These are phyloP conservation scores for Siniperca chuatsi DNA, from an alignment of 2,113 vertebrate species.

Conservation along the genomic window DNA sequence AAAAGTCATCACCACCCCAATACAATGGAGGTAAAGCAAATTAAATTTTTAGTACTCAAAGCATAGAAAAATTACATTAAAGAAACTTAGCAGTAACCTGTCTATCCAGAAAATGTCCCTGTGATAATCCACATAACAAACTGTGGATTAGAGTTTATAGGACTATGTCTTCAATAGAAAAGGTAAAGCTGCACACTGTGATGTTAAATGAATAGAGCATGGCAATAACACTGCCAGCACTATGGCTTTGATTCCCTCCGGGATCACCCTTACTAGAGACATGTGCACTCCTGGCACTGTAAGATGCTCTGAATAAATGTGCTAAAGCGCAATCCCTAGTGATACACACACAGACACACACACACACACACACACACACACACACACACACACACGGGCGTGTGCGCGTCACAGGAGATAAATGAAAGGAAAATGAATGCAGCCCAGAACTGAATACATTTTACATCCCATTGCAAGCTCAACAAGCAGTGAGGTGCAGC, in stretches of 20 bases:
- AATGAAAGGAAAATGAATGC: slow-evolving; percentile 56
- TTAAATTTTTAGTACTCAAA: background rate
- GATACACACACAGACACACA: slow-evolving; percentile 22
- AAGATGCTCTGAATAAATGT: slow-evolving; percentile 42
- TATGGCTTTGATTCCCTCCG: slow-evolving; percentile 56
- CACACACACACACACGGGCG: background rate
- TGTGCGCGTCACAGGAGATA: slow-evolving; percentile 24
- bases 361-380: slow-evolving; percentile 20
- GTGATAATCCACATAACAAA: background rate
- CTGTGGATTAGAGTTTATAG: background rate
- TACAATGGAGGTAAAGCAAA: background rate
- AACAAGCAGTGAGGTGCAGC: slow-evolving; percentile 5
- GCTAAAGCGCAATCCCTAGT: slow-evolving; percentile 16
- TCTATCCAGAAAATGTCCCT: background rate
- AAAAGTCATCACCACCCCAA: background rate
- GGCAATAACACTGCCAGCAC: slow-evolving; percentile 35
- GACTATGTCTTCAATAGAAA: background rate
- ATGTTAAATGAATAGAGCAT: slow-evolving; percentile 35
- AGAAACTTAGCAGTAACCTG: background rate
- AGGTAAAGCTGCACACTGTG: slow-evolving; percentile 19
- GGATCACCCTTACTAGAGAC: slow-evolving; percentile 44
- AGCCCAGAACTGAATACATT: slow-evolving; percentile 31
- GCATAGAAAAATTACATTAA: background rate
- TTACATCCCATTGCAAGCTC: slow-evolving; percentile 11
- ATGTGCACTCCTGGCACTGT: slow-evolving; percentile 43